Evolutionary conservation across 1,140 invertebrate genomes (phyloP), one percentile per base, ranked within the genome.

Genomic region (Temnothorax longispinosus): DNA sequence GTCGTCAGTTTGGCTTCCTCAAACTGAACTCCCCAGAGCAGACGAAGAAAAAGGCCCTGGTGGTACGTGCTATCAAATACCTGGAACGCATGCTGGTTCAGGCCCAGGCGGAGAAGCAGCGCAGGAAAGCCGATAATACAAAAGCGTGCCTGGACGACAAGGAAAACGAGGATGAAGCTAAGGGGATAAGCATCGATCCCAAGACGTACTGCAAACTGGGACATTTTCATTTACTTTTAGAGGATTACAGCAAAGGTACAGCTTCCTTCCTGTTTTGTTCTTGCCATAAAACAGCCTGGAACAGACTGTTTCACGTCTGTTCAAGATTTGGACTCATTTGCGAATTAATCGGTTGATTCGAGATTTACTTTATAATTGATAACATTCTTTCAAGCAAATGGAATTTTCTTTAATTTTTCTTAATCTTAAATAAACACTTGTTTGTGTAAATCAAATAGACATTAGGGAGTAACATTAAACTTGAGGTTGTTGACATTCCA

Each of bases 151-250:
- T 95, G 18, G 94, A 92, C 27, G 91, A 94, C 67, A 95, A 96
- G 77, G 95, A 96, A 87, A 95, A 96, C 84, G 96, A 96, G 18
- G 80, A 84, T 3, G 95, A 94, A 41, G 93, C 95, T 62, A 97
- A 97, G 91, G 97, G 97, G 72, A 97, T 98, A 75, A 97, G 97
- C 90, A 98, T 99, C 75, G 98, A 99, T 95, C 97, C 98, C 0
- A 98, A 98, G 94, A 98, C 98, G 13, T 99, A 98, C 93, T 99
- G 98, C 92, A 99, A 99, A 96, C 95, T 99, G 41, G 99, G 99
- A 2, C 98, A 99, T 96, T 98, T 99, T 93, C 98, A 99, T 95
- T 96, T 99, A 7, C 95, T 99, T 0, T 95, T 99, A 5, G 98
- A 98, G 95, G 98, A 99, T 94, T 99, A 98, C 96, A 96, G 97